A percentile compares a stretch with the other conserved stretches of the same genome.
phyloP scores from a whole-genome alignment of 1,140 invertebrate species.

The Papilio xuthus region DNA sequence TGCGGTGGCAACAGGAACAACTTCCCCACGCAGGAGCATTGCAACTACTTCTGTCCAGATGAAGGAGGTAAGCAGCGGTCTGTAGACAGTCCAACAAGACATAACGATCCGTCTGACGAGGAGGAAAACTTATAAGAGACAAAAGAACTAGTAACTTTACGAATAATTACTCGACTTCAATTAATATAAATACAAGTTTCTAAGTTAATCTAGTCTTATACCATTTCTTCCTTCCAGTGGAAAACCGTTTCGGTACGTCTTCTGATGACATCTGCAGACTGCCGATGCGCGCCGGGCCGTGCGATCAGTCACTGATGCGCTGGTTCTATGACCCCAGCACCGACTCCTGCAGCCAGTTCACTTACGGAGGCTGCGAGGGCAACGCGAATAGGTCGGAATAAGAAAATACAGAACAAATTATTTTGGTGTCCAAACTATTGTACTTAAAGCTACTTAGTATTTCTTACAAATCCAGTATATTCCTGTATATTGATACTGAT shows the following conservation, averaged over 20 bases:
- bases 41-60: slow-evolving; percentile 88
- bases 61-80: slow-evolving; percentile 83
- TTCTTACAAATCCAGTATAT: too few relatives aligned
- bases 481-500: too few relatives aligned
- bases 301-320: slow-evolving; percentile 84
- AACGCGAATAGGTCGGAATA: slow-evolving; percentile 70
- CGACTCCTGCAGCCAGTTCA: slow-evolving; percentile 89
- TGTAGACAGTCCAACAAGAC: background rate
- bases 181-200: background rate
- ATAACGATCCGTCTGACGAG: background rate
- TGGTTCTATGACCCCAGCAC: slow-evolving; percentile 92
- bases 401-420: background rate
- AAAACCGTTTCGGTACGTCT: background rate
- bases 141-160: background rate
- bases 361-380: slow-evolving; percentile 81
- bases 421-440: background rate
- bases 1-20: slow-evolving; percentile 94
- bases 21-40: slow-evolving; percentile 89
- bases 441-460: too few relatives aligned
- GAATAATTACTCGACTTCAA: background rate
- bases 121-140: background rate
- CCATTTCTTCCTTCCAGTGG: background rate
- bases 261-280: slow-evolving; percentile 84
- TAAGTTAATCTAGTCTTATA: background rate
- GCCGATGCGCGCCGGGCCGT: slow-evolving; percentile 88